Evolutionary conservation across 2,888 invertebrate genomes (phyloP).

Genomic region (Acrobasis consociella): DNA sequence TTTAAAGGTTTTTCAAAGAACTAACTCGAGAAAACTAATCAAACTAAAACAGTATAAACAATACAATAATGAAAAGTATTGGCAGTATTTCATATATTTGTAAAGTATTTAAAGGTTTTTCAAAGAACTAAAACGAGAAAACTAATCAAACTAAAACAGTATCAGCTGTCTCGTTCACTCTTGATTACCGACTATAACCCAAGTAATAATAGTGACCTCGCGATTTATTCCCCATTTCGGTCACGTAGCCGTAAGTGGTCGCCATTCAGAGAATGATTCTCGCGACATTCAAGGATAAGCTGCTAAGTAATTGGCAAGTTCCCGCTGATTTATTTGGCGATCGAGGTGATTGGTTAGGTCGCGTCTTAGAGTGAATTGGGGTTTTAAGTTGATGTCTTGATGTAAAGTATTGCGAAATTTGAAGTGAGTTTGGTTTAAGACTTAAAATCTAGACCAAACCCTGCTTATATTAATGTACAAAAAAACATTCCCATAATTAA

Average conservation of each 20-base stretch:
- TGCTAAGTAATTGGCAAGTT: slow-evolving; percentile 65
- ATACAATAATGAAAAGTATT: too few species aligned
- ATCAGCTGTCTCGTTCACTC: slow-evolving; percentile 34
- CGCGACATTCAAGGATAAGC: slow-evolving; percentile 58
- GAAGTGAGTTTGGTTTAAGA: too few species aligned
- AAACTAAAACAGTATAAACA: slow-evolving; percentile 32
- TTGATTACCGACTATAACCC: slow-evolving; percentile 54
- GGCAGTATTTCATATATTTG: too few species aligned
- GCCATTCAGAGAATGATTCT: slow-evolving; percentile 66
- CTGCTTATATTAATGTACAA: too few species aligned
- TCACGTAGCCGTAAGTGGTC: slow-evolving; percentile 70
- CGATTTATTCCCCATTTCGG: slow-evolving; percentile 73
- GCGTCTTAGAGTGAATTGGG: background rate
- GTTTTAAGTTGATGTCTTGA: background rate
- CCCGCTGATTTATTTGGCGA: slow-evolving; percentile 55
- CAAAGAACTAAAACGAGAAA: background rate
- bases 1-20: too few species aligned
- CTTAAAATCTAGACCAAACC: too few species aligned
- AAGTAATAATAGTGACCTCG: slow-evolving; percentile 3
- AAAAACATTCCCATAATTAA: too few species aligned
- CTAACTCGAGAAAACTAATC: background rate
- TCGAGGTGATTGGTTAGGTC: slow-evolving; percentile 39
- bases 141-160: slow-evolving; percentile 29
- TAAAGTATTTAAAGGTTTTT: too few species aligned
- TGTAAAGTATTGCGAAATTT: background rate